Evolutionary conservation across 2,113 vertebrate species (phyloP).

Genomic region (Pandion haliaetus): DNA sequence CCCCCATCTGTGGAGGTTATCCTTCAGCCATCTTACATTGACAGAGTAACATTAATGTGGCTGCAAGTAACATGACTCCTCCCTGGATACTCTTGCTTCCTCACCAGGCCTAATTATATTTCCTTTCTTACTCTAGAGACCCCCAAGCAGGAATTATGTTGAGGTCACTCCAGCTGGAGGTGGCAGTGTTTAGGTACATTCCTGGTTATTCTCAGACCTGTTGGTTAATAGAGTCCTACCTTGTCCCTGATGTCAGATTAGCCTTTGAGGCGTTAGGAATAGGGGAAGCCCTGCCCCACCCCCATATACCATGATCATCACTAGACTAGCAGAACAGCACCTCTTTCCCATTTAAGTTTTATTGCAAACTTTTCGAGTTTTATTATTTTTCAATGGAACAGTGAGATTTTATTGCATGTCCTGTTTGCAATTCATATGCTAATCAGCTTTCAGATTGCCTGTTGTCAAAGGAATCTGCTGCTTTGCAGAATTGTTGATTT

Average conservation of each 20-base stretch:
- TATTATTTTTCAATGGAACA: neutral
- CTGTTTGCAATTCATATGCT: neutral
- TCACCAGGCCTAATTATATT: neutral
- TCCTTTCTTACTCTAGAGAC: neutral
- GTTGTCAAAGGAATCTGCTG: neutral
- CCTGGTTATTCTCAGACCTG: neutral
- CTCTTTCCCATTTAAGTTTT: neutral
- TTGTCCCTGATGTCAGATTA: neutral
- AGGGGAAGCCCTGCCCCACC: neutral
- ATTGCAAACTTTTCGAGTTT: neutral
- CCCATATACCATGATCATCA: neutral
- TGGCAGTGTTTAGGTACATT: neutral
- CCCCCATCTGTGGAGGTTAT: accelerated
- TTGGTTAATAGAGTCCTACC: neutral
- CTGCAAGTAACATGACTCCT: neutral
- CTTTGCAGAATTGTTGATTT: neutral
- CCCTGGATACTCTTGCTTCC: neutral
- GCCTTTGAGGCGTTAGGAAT: neutral
- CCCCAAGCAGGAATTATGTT: neutral
- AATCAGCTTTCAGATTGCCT: neutral
- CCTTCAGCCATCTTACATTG: neutral
- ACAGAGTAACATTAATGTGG: neutral
- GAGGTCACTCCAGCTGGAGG: neutral
- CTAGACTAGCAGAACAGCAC: neutral
- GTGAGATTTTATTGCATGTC: neutral